These are phyloP conservation scores for Heterohyrax brucei DNA, from an alignment of 2,797 vertebrate genomes.

Conservation along the genomic window DNA sequence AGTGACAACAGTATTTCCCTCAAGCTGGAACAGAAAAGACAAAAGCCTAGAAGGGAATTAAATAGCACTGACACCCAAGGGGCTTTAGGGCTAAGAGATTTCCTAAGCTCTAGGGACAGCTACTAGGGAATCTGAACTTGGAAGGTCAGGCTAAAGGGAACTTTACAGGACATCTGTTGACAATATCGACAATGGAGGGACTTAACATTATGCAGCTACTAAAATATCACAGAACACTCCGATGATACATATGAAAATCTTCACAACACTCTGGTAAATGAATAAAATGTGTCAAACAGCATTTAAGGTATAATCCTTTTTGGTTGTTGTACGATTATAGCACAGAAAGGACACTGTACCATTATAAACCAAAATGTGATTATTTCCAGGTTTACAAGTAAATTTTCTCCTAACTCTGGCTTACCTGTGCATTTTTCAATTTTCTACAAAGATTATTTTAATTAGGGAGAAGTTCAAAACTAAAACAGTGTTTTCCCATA, in stretches of 20 bases:
- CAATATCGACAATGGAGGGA: background rate
- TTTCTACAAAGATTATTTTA: conserved; percentile 39
- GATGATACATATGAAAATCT: background rate
- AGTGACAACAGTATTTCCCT: too few species aligned
- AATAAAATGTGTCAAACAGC: background rate
- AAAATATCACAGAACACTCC: background rate
- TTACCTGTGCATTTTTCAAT: background rate
- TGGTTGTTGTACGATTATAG: background rate
- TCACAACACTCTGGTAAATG: background rate
- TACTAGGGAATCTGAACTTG: background rate
- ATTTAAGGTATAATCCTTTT: background rate
- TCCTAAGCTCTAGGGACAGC: background rate
- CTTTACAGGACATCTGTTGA: background rate
- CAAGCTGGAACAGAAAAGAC: too few species aligned
- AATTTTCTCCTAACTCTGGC: background rate
- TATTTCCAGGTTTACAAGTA: background rate
- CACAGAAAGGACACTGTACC: background rate
- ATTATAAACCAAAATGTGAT: background rate
- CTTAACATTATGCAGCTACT: background rate
- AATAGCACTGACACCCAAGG: background rate
- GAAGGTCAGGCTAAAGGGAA: background rate
- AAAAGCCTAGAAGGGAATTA: background rate
- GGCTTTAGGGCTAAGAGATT: background rate
- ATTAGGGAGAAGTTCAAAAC: background rate
- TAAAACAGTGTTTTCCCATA: background rate